A percentile compares a stretch with the other conserved stretches of the same genome.
Conservation (phyloP, 2,113 vertebrate genomes). For the Megaleporinus macrocephalus region DNA sequence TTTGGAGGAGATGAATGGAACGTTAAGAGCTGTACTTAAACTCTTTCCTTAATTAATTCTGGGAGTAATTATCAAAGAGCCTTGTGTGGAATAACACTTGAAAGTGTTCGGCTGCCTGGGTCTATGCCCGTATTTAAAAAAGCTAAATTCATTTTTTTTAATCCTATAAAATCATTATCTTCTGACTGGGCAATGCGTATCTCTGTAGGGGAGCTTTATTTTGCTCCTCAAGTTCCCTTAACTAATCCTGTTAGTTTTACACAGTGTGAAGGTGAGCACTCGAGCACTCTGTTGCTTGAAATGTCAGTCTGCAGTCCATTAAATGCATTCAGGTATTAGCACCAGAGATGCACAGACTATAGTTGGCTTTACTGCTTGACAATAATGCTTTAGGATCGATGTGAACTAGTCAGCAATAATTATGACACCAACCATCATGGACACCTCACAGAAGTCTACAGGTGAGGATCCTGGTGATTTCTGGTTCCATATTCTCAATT, state of each 20-base stretch:
- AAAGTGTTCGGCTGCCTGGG: constrained; percentile 36
- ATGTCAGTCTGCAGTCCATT: background rate
- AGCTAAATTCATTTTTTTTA: background rate
- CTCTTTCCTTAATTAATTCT: constrained; percentile 42
- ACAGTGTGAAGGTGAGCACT: background rate
- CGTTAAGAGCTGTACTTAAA: constrained; percentile 36
- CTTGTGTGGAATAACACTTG: constrained; percentile 19
- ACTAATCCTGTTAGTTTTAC: constrained; percentile 6
- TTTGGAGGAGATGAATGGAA: constrained; percentile 33
- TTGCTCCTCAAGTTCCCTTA: constrained; percentile 23
- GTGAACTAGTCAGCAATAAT: too few relatives aligned
- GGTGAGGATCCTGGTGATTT: too few relatives aligned
- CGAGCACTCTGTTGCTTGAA: background rate
- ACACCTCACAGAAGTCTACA: too few relatives aligned
- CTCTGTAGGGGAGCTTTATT: constrained; percentile 5
- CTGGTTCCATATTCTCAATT: too few relatives aligned
- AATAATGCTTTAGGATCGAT: too few relatives aligned
- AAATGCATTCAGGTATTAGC: background rate
- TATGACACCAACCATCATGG: too few relatives aligned
- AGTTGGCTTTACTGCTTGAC: too few relatives aligned
- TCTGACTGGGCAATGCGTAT: constrained; percentile 25
- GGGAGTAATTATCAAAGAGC: constrained; percentile 36
- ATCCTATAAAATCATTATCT: constrained; percentile 14
- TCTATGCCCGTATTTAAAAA: background rate
- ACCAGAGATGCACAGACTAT: too few relatives aligned